Percentiles rank a stretch among this genome's conserved stretches.
Evolutionary conservation across 2,113 vertebrate genomes (phyloP).

Genomic region (Mixornis gularis): DNA sequence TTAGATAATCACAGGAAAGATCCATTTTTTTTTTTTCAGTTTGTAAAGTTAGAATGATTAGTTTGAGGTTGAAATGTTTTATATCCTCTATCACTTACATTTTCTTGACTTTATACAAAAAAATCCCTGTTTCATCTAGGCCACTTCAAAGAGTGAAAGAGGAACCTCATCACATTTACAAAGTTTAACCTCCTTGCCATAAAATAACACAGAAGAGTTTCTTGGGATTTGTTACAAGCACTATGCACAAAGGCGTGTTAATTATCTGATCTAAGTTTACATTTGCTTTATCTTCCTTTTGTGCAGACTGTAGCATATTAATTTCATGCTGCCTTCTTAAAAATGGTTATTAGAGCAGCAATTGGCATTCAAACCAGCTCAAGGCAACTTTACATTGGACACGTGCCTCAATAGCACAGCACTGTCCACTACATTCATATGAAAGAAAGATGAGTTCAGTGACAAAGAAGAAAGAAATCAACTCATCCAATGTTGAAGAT

Average conservation of each 20-base stretch:
- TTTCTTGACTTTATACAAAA: not conserved
- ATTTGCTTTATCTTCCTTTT: not conserved
- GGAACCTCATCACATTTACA: not conserved
- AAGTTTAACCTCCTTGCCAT: not conserved
- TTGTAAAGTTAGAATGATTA: not conserved
- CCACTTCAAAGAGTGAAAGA: not conserved
- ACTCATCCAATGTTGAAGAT: not conserved
- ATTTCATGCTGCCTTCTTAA: not conserved
- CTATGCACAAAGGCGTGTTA: not conserved
- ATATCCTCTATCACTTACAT: not conserved
- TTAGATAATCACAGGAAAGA: not conserved
- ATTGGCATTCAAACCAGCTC: not conserved
- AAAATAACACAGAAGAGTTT: not conserved
- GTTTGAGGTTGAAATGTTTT: not conserved
- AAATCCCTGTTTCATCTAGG: not conserved
- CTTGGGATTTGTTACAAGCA: not conserved
- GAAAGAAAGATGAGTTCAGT: not conserved
- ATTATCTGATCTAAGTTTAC: conserved; percentile 31
- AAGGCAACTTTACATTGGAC: not conserved
- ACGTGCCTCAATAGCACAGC: accelerated
- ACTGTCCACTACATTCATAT: not conserved
- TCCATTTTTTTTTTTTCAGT: not conserved
- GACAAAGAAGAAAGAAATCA: not conserved
- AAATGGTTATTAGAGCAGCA: not conserved
- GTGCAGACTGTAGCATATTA: not conserved